A percentile compares a stretch with the other conserved stretches of the same genome.
Conservation (phyloP, 2,888 invertebrate genomes). For the Disparrhopalites patrizii region DNA sequence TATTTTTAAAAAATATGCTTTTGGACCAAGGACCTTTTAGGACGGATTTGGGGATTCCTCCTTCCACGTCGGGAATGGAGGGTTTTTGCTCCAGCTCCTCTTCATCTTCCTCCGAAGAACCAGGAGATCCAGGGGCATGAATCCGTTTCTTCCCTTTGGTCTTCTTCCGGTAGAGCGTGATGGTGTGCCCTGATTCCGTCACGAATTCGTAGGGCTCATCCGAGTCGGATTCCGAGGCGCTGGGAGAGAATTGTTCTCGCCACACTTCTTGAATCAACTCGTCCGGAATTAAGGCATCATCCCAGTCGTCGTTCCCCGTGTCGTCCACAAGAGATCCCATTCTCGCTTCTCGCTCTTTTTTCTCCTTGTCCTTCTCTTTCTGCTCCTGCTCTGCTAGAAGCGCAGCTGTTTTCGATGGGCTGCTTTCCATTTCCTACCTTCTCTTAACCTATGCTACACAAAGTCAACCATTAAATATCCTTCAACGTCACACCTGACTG, state of each 20-base stretch:
- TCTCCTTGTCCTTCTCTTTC: neutral
- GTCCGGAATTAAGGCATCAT: slow-evolving; percentile 7
- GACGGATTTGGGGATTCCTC: slow-evolving; percentile 10
- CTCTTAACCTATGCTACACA: no score
- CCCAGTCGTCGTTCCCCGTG: slow-evolving; percentile 7
- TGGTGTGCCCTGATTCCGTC: slow-evolving; percentile 12
- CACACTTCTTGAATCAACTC: slow-evolving; percentile 15
- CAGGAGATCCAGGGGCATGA: neutral
- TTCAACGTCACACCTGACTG: no score
- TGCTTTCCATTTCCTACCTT: no score
- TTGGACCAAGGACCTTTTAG: neutral
- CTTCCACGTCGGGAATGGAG: slow-evolving; percentile 23
- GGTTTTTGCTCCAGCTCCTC: neutral
- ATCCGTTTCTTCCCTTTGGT: neutral
- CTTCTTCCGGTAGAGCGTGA: slow-evolving; percentile 18
- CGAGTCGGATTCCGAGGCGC: neutral
- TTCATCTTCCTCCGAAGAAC: slow-evolving; percentile 18
- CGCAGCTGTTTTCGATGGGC: no score
- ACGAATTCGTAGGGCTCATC: slow-evolving; percentile 23
- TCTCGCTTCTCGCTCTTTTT: no score
- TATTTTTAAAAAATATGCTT: neutral
- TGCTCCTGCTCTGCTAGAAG: neutral
- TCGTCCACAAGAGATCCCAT: no score
- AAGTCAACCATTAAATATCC: no score
- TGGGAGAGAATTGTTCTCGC: neutral